Percentiles rank a stretch among this genome's conserved stretches.
Evolutionary conservation across 2,113 vertebrate genomes (phyloP).

Genomic region (Petrocephalus microphthalmus): DNA sequence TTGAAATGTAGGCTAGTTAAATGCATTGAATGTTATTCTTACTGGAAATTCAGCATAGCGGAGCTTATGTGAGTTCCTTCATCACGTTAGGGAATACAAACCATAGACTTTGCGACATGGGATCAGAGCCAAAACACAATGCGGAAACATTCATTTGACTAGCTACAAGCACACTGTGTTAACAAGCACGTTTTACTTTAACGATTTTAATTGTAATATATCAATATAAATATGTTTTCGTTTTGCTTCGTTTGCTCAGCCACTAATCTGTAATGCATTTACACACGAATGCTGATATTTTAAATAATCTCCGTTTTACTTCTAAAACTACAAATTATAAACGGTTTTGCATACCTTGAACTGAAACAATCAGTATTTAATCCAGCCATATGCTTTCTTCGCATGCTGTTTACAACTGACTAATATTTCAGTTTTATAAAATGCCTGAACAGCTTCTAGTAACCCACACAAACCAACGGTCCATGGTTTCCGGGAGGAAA

Average conservation of each 20-base stretch:
- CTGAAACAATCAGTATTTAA: neutral
- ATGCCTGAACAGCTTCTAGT: neutral
- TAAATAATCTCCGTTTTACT: neutral
- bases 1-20: neutral
- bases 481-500: neutral
- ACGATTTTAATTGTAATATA: no score
- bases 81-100: neutral
- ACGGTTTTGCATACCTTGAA: neutral
- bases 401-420: neutral
- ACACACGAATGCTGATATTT: neutral
- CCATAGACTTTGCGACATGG: neutral
- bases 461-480: neutral
- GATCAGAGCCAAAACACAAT: neutral
- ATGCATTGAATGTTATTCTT: neutral
- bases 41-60: neutral
- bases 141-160: neutral
- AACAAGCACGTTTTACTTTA: neutral
- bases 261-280: neutral
- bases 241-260: neutral
- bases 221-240: neutral
- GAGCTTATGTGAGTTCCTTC: neutral
- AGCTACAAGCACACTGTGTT: neutral
- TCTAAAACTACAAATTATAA: neutral
- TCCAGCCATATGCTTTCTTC: neutral
- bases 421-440: neutral